Evolutionary conservation across 2,888 invertebrate species (phyloP).

Genomic region (Hyposoter dolosus): DNA sequence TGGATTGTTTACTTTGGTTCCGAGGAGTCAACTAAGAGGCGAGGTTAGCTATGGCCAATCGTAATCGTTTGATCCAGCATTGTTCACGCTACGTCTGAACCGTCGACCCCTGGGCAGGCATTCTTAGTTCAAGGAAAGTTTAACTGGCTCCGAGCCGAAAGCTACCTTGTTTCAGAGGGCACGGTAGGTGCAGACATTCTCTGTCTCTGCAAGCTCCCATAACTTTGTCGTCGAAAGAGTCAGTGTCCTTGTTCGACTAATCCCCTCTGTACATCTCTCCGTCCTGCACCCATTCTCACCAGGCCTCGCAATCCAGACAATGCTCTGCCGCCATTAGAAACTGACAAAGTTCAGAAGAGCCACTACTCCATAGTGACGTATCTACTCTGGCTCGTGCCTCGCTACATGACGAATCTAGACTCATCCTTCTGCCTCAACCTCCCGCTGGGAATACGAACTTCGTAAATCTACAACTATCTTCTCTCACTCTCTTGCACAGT

Average conservation of each 20-base stretch:
- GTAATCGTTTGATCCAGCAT: conserved; percentile 21
- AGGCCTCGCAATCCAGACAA: conserved; percentile 43
- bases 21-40: not conserved
- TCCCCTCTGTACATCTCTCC: conserved; percentile 29
- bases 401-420: conserved; percentile 55
- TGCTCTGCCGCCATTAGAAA: conserved; percentile 63
- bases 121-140: conserved; percentile 11
- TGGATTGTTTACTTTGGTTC: not conserved
- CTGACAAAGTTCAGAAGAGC: conserved; percentile 69
- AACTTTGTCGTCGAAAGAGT: conserved; percentile 48
- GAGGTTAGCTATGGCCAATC: conserved; percentile 3
- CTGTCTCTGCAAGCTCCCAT: conserved; percentile 17
- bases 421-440: conserved; percentile 7
- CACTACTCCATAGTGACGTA: conserved; percentile 70
- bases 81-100: conserved; percentile 1
- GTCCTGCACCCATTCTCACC: conserved; percentile 33
- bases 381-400: conserved; percentile 64
- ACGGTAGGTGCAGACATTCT: conserved; percentile 32
- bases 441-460: conserved; percentile 45
- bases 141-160: conserved; percentile 22
- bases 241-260: conserved; percentile 33
- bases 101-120: not conserved
- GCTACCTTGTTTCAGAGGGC: conserved; percentile 1
- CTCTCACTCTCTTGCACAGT: conserved; percentile 14
- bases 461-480: conserved; percentile 39